Evolutionary conservation across 1,140 invertebrate genomes (phyloP), one percentile per base, ranked within the genome.

Genomic region (Drosophila dunni): DNA sequence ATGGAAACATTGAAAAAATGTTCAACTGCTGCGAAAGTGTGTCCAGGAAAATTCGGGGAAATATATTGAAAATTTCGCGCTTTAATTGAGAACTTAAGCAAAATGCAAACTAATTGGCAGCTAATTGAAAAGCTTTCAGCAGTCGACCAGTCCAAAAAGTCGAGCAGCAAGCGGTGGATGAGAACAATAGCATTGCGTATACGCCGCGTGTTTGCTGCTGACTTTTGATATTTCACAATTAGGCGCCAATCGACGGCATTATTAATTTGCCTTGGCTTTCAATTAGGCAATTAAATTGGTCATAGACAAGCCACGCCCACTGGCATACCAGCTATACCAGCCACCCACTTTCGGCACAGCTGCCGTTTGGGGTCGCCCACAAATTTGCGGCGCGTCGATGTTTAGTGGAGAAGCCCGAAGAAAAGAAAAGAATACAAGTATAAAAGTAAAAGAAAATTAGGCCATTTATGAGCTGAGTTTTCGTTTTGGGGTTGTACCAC

Each of bases 201-300:
- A 89, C 83, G 79, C 77, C 44, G 74, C 9, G 44, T 83, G 72
- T 60, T 57, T 73, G 56, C 58, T 53, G 48, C 10, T 50, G 78
- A 40, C 83, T 75, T 74, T 88, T 88, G 58, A 81, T 89, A 83
- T 83, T 89, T 81, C 77, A 86, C 82, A 88, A 89, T 88, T 83
- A 89, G 80, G 73, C 73, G 80, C 48, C 83, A 86, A 86, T 86
- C 69, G 82, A 75, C 64, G 75, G 61, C 79, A 88, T 88, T 88
- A 88, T 88, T 88, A 88, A 88, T 86, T 86, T 79, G 76, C 76
- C 73, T 88, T 79, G 72, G 79, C 79, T 86, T 86, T 83, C 73
- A 86, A 86, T 88, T 83, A 88, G 77, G 72, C 83, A 83, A 86
- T 86, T 86, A 82, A 67, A 50, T 8, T 29, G 74, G 69, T 17